Evolutionary conservation across 1,140 invertebrate genomes (phyloP).

Genomic region (Zaprionus davidi): DNA sequence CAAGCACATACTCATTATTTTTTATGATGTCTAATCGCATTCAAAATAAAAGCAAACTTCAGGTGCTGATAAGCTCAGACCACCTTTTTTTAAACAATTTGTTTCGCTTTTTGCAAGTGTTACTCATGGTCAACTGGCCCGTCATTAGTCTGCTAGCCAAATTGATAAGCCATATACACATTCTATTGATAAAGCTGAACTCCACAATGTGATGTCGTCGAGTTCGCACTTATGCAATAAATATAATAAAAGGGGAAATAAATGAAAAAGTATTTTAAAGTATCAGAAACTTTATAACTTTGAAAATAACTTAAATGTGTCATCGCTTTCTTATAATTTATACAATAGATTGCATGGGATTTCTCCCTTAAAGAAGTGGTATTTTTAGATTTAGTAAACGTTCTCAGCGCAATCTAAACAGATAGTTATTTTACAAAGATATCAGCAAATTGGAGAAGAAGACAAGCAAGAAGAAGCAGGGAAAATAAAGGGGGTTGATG

Average conservation of each 20-base stretch:
- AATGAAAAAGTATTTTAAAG: neutral
- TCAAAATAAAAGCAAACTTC: constrained; percentile 19
- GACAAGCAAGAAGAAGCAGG: too few species aligned
- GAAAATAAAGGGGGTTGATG: too few species aligned
- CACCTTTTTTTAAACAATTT: neutral
- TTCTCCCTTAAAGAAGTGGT: too few species aligned
- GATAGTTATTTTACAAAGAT: too few species aligned
- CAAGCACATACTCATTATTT: constrained; percentile 10
- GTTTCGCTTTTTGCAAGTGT: constrained; percentile 1
- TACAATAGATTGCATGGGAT: too few species aligned
- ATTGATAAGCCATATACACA: neutral
- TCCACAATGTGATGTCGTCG: neutral
- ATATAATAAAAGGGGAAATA: neutral
- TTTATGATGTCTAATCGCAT: constrained; percentile 10
- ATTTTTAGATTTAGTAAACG: too few species aligned
- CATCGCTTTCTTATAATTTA: too few species aligned
- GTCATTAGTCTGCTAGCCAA: neutral
- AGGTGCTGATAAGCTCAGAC: constrained; percentile 8
- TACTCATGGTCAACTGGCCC: neutral
- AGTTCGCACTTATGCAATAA: neutral
- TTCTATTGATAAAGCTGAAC: neutral
- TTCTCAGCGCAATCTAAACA: too few species aligned
- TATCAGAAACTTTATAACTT: too few species aligned
- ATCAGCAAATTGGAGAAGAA: too few species aligned
- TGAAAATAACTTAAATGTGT: too few species aligned